phyloP scores from a whole-genome alignment of 2,113 vertebrate species.

The Microtus ochrogaster region DNA sequence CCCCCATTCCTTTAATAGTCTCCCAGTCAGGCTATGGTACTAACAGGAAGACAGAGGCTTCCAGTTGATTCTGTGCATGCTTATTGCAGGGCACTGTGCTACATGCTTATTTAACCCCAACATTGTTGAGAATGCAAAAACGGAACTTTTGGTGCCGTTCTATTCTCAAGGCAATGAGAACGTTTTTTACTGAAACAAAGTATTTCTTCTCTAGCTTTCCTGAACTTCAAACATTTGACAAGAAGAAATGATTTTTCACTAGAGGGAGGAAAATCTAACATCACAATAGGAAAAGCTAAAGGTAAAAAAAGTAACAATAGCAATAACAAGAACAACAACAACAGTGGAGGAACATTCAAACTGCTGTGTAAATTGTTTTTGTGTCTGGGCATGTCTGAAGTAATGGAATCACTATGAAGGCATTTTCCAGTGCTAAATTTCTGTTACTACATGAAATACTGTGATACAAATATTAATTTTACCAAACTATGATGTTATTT shows the following conservation, averaged over 20 bases:
- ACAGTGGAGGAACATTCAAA: conserved; percentile 42
- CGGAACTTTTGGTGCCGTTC: not conserved
- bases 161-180: not conserved
- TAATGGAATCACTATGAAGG: conserved; percentile 22
- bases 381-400: not conserved
- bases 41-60: not conserved
- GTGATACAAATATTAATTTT: not conserved
- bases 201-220: not conserved
- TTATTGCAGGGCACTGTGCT: not conserved
- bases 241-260: conserved; percentile 38
- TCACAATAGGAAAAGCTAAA: conserved; percentile 57
- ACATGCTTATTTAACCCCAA: not conserved
- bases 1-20: not conserved
- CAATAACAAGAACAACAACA: not conserved
- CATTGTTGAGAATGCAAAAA: not conserved
- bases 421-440: conserved; percentile 30
- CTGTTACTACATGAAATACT: conserved; percentile 32
- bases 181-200: not conserved
- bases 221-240: conserved; percentile 41
- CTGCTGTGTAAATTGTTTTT: conserved; percentile 53
- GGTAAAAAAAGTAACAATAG: not conserved
- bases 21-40: not conserved
- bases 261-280: conserved; percentile 43
- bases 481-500: conserved; percentile 33
- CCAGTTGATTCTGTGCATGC: not conserved